Evolutionary conservation across 2,113 vertebrate genomes (phyloP).

Genomic region (Paramisgurnus dabryanus): DNA sequence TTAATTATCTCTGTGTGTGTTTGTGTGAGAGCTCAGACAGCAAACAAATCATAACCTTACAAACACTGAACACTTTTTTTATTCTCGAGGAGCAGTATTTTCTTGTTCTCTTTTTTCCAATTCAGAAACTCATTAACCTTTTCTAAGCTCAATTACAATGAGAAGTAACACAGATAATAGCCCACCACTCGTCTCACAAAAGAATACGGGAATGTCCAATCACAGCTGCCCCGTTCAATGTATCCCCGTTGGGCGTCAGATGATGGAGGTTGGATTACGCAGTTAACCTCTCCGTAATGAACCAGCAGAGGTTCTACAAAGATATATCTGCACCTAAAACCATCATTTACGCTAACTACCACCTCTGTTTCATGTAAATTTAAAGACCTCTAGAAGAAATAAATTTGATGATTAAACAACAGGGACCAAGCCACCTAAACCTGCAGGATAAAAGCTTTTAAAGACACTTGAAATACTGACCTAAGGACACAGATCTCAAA

Average conservation of each 20-base stretch:
- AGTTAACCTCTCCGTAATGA: conserved; percentile 37
- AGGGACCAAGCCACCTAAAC: background rate
- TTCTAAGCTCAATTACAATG: background rate
- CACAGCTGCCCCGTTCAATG: conserved; percentile 10
- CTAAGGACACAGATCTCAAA: no score
- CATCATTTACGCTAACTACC: conserved; percentile 40
- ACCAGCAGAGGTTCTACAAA: background rate
- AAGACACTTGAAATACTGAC: no score
- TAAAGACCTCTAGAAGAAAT: background rate
- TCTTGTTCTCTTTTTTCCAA: conserved; percentile 9
- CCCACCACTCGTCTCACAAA: conserved; percentile 28
- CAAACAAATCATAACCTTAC: conserved; percentile 20
- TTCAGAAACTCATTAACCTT: conserved; percentile 44
- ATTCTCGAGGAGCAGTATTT: background rate
- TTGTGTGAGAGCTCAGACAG: conserved; percentile 5
- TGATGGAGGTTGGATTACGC: conserved; percentile 43
- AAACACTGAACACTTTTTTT: background rate
- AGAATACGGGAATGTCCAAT: conserved; percentile 14
- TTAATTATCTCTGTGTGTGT: conserved; percentile 19
- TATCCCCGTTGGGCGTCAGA: conserved; percentile 18
- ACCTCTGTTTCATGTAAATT: conserved; percentile 33
- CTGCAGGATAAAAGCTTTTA: background rate
- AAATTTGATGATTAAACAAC: background rate
- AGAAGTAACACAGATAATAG: conserved; percentile 27
- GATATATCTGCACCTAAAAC: conserved; percentile 12